Evolutionary conservation across 1,140 invertebrate species (phyloP).

Genomic region (Polypedilum vanderplanki): DNA sequence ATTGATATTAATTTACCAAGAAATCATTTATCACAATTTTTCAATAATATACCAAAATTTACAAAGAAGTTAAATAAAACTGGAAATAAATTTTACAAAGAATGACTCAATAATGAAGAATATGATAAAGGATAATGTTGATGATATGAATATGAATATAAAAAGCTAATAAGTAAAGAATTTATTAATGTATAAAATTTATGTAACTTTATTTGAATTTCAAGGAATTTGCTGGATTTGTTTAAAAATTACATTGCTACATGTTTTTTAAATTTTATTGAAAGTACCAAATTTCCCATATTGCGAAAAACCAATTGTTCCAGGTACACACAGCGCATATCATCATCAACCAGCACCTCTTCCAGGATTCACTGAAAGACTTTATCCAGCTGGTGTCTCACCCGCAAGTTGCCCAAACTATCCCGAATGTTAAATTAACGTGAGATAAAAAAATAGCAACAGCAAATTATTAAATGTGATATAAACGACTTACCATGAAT

Average conservation of each 20-base stretch:
- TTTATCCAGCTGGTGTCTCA: conserved; percentile 45
- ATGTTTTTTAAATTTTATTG: too few species aligned
- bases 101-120: conserved; percentile 41
- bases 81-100: conserved; percentile 61
- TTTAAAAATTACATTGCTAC: too few species aligned
- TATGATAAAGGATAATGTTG: conserved; percentile 58
- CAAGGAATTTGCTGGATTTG: too few species aligned
- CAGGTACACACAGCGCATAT: conserved; percentile 31
- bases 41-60: conserved; percentile 62
- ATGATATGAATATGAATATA: conserved; percentile 81
- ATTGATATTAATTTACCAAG: conserved; percentile 55
- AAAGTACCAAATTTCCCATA: conserved; percentile 47
- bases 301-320: conserved; percentile 41
- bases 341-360: conserved; percentile 38
- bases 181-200: too few species aligned
- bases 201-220: too few species aligned
- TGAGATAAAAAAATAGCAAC: too few species aligned
- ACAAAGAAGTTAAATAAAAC: conserved; percentile 55
- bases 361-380: conserved; percentile 43
- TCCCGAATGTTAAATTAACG: conserved; percentile 42
- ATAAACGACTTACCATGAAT: too few species aligned
- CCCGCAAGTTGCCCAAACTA: conserved; percentile 45
- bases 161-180: too few species aligned
- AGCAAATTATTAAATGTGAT: too few species aligned
- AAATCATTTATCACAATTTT: conserved; percentile 71